phyloP scores from a whole-genome alignment of 2,888 invertebrate species.

The Drosophila anomalipes region DNA sequence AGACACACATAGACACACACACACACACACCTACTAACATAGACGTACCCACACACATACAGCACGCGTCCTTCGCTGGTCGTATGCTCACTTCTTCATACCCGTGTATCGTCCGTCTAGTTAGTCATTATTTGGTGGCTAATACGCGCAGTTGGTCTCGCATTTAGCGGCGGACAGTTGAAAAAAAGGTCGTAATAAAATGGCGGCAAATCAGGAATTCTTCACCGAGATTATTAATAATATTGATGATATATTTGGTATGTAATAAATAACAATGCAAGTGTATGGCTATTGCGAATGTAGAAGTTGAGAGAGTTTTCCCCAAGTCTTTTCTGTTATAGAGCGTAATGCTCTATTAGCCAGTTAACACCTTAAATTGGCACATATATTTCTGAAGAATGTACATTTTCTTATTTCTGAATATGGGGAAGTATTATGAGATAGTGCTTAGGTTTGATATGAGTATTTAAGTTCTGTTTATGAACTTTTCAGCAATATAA shows the following conservation, averaged over 20 bases:
- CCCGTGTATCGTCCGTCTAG: slow-evolving; percentile 13
- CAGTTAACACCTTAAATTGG: not conserved
- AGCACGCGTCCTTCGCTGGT: slow-evolving; percentile 42
- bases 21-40: slow-evolving; percentile 25
- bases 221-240: slow-evolving; percentile 82
- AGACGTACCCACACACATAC: slow-evolving; percentile 16
- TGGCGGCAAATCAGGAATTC: slow-evolving; percentile 80
- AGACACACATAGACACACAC: slow-evolving; percentile 6
- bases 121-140: slow-evolving; percentile 58
- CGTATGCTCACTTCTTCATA: slow-evolving; percentile 32
- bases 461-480: not conserved
- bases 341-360: not conserved
- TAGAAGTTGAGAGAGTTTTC: not conserved
- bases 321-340: not conserved
- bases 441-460: not conserved
- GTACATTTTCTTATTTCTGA: not conserved
- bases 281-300: not conserved
- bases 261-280: slow-evolving; percentile 49
- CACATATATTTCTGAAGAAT: not conserved
- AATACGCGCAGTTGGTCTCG: slow-evolving; percentile 45
- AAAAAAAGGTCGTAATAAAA: slow-evolving; percentile 26
- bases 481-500: not conserved
- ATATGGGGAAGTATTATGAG: not conserved
- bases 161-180: slow-evolving; percentile 33
- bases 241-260: slow-evolving; percentile 84